Base-by-base conservation (phyloP, 2,113 vertebrate species). In the Seriola dumerili region DNA sequence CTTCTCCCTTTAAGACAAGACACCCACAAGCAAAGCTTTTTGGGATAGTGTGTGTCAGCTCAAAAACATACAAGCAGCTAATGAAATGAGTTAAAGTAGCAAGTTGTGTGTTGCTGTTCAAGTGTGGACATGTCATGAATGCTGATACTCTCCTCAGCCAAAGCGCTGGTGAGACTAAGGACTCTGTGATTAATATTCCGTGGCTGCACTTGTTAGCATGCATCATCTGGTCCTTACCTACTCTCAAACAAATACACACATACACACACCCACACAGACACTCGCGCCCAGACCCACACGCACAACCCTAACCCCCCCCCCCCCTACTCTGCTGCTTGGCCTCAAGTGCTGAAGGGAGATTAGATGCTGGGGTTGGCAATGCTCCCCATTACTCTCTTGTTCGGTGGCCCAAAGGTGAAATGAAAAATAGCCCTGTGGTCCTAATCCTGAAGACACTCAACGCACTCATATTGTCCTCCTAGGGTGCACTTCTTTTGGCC, bases 371-470 rank as follows among this genome's bases (percentile, higher is more conserved):
- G 89, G 91, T 90, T 94, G 94, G 91, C 94, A 95, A 94, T 94
- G 91, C 90, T 95, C 95, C 80, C 95, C 93, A 94, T 90, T 93
- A 95, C 93, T 93, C 95, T 94, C 94, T 95, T 95, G 93, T 95
- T 95, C 93, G 58, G 79, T 90, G 93, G 94, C 93, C 93, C 88
- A 94, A 94, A 95, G 92, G 96, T 95, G 95, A 96, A 96, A 97
- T 96, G 90, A 96, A 96, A 97, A 96, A 95, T 95, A 94, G 94
- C 95, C 93, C 90, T 81, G 93, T 95, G 95, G 90, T 93, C 91
- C 94, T 97, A 96, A 97, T 96, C 96, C 96, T 84, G 91, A 93
- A 94, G 93, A 94, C 95, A 94, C 93, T 96, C 92, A 90, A 94
- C 94, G 95, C 91, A 92, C 93, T 94, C 93, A 81, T 78, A 94